These are phyloP conservation scores for Drosophila varians DNA, from an alignment of 1,140 invertebrate species.

Conservation along the genomic window DNA sequence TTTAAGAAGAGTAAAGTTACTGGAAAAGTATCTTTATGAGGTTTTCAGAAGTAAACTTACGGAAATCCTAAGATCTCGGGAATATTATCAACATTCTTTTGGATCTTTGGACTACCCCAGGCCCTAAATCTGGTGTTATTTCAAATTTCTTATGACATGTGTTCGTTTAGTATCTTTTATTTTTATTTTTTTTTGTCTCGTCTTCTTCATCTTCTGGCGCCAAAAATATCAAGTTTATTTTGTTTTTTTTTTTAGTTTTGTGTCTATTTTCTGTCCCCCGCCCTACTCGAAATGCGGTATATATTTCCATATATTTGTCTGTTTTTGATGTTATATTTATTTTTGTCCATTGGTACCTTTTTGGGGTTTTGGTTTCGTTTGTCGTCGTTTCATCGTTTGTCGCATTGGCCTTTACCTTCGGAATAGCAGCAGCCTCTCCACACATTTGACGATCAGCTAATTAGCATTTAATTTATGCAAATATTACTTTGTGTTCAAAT, in stretches of 20 bases:
- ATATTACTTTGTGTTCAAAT: slow-evolving; percentile 56
- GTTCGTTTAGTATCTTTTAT: neutral
- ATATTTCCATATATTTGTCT: slow-evolving; percentile 24
- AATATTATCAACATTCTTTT: neutral
- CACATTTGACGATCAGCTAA: slow-evolving; percentile 29
- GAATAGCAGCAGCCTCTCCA: slow-evolving; percentile 8
- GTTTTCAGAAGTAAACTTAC: too few relatives aligned
- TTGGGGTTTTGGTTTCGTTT: neutral
- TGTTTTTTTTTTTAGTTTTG: slow-evolving; percentile 10
- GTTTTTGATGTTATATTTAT: slow-evolving; percentile 54
- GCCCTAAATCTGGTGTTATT: neutral
- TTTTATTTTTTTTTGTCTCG: neutral
- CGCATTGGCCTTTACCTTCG: slow-evolving; percentile 14
- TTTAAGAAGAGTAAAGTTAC: too few relatives aligned
- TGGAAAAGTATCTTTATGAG: too few relatives aligned
- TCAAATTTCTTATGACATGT: slow-evolving; percentile 15
- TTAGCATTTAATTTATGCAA: slow-evolving; percentile 78
- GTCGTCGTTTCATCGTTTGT: neutral
- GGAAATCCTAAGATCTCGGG: too few relatives aligned
- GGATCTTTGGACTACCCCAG: neutral
- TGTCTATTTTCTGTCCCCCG: slow-evolving; percentile 10
- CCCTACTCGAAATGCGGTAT: slow-evolving; percentile 16
- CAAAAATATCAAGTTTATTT: slow-evolving; percentile 37
- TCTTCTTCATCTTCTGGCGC: slow-evolving; percentile 18
- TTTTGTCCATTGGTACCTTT: slow-evolving; percentile 39